phyloP scores from a whole-genome alignment of 2,113 vertebrate genomes.

The Chloropsis hardwickii region DNA sequence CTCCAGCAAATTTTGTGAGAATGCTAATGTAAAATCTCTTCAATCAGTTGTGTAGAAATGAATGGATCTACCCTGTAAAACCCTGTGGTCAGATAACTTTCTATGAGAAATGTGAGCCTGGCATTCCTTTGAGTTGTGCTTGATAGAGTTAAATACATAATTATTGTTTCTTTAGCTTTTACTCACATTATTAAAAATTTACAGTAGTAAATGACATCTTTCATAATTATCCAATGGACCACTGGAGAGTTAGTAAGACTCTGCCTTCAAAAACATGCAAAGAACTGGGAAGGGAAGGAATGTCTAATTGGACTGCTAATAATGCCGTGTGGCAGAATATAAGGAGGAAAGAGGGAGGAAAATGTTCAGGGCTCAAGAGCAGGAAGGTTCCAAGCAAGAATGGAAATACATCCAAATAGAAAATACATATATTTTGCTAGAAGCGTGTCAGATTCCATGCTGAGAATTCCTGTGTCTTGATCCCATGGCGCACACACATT shows the following conservation, averaged over 20 bases:
- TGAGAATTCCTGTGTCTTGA: background rate
- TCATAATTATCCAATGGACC: accelerated
- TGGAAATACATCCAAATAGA: background rate
- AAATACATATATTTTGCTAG: background rate
- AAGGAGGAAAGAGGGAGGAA: background rate
- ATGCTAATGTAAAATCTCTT: background rate
- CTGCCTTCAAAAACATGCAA: background rate
- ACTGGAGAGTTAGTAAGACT: background rate
- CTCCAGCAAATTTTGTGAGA: background rate
- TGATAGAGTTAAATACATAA: background rate
- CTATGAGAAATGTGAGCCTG: background rate
- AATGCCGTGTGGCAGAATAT: background rate
- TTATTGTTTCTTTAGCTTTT: background rate
- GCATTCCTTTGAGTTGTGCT: background rate
- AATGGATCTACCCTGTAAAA: background rate
- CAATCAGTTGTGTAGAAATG: background rate
- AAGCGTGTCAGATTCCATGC: background rate
- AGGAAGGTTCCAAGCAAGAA: background rate
- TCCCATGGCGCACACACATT: background rate
- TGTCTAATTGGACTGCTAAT: background rate
- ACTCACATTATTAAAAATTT: background rate
- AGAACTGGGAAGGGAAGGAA: background rate
- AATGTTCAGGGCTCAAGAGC: background rate
- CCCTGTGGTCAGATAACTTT: background rate
- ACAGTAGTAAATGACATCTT: background rate